Evolutionary conservation across 2,888 invertebrate species (phyloP), one percentile per base, ranked within the genome.

Genomic region (Craniophora ligustri): DNA sequence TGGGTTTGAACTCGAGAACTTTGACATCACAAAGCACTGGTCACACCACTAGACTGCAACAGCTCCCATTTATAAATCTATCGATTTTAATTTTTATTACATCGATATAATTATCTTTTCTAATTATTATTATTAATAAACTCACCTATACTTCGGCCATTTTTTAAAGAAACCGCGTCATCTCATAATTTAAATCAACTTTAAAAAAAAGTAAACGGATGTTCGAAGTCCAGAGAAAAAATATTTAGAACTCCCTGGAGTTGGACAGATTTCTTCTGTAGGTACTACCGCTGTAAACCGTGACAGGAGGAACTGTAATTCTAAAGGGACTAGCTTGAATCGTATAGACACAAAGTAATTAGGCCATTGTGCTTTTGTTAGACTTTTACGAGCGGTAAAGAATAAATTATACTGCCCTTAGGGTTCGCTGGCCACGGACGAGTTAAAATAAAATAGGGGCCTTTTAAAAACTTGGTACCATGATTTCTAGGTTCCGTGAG

Each of bases 141-240:
- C n/a, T n/a, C n/a, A n/a, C n/a, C n/a, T n/a, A n/a, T n/a, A n/a
- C n/a, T n/a, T n/a, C n/a, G n/a, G n/a, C n/a, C n/a, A n/a, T n/a
- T n/a, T n/a, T n/a, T 19, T 19, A 0, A 4, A 0, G 19, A 47
- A 23, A 0, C 2, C 31, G 48, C 56, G 23, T 10, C 2, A 34
- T 14, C 10, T 15, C 35, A 11, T 19, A 0, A 32, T 21, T 61
- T 46, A 8, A 0, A 7, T 1, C 67, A 40, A 19, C 7, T 21
- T 26, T 35, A 44, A 70, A 44, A 31, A n/a, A n/a, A n/a, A n/a
- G n/a, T n/a, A n/a, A 40, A 21, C 51, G 49, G 41, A 63, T 41
- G 56, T 53, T 51, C 7, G 32, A 49, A 71, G 41, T 54, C 49
- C 45, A 67, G 55, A 30, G 39, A 56, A 71, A n/a, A 71, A 75